Conservation (phyloP, 2,113 vertebrate genomes). For the Myiozetetes cayanensis region DNA sequence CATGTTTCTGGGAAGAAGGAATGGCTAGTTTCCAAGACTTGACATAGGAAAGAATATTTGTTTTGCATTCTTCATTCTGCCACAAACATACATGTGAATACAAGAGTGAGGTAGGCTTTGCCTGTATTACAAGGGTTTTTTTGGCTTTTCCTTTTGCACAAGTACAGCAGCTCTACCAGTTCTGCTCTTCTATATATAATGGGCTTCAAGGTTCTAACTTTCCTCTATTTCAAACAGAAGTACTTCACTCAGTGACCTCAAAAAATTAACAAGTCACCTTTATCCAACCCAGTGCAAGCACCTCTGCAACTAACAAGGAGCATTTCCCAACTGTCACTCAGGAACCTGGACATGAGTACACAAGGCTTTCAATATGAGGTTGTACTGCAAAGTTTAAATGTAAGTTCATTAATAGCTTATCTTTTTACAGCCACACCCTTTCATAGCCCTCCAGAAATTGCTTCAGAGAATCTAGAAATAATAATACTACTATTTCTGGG, state of each 20-base stretch:
- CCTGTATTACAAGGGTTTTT: neutral
- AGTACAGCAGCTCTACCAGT: neutral
- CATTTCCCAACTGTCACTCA: neutral
- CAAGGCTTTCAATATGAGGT: neutral
- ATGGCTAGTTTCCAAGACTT: neutral
- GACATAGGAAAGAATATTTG: neutral
- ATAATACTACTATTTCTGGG: neutral
- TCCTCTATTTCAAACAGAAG: neutral
- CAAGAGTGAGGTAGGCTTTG: neutral
- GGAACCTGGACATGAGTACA: neutral
- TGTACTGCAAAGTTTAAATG: neutral
- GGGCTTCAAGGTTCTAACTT: neutral
- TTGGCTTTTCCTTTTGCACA: neutral
- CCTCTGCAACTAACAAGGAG: neutral
- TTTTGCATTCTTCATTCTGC: neutral
- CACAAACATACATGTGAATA: rapidly evolving
- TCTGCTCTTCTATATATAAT: neutral
- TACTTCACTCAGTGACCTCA: neutral
- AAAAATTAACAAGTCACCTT: neutral
- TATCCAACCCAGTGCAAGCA: neutral
- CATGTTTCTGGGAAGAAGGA: neutral
- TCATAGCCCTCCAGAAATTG: neutral
- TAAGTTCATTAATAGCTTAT: neutral
- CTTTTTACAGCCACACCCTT: neutral
- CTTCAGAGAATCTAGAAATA: neutral